Percentiles rank a stretch among this genome's conserved stretches.
These are phyloP conservation scores for Limnothrissa miodon DNA, from an alignment of 2,113 vertebrate genomes.

Conservation along the genomic window DNA sequence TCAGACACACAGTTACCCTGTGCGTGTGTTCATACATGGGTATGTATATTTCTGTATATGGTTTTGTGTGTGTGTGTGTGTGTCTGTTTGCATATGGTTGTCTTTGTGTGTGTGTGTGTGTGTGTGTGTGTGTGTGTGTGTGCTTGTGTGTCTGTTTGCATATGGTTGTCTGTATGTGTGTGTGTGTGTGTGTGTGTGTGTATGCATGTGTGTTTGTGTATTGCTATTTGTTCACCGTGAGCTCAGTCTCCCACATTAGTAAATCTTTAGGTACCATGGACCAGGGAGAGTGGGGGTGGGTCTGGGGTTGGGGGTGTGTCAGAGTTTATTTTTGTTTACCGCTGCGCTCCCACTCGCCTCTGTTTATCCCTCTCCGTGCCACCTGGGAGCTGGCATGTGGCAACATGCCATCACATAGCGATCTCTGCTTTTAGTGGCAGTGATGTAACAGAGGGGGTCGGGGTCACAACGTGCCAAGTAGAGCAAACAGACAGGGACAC, in stretches of 20 bases:
- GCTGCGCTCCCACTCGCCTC: background rate
- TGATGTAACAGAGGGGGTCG: background rate
- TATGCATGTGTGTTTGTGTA: background rate
- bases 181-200: conserved; percentile 1
- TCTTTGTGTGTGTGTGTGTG: no score
- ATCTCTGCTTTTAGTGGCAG: background rate
- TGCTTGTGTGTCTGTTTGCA: no score
- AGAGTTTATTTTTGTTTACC: conserved; percentile 8
- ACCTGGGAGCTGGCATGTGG: background rate
- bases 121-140: no score
- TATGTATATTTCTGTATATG: no score
- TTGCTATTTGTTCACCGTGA: background rate
- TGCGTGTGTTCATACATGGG: no score
- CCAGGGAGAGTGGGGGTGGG: background rate
- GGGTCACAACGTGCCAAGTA: conserved; percentile 1
- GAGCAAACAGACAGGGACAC: background rate
- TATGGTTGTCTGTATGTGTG: background rate
- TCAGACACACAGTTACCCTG: background rate
- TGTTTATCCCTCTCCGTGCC: background rate
- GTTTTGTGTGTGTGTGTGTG: no score
- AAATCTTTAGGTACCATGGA: background rate
- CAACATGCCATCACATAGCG: background rate
- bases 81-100: no score
- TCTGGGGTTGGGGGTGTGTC: background rate
- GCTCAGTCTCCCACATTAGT: background rate